phyloP scores from a whole-genome alignment of 1,140 invertebrate genomes.

The Cotesia vestalis region DNA sequence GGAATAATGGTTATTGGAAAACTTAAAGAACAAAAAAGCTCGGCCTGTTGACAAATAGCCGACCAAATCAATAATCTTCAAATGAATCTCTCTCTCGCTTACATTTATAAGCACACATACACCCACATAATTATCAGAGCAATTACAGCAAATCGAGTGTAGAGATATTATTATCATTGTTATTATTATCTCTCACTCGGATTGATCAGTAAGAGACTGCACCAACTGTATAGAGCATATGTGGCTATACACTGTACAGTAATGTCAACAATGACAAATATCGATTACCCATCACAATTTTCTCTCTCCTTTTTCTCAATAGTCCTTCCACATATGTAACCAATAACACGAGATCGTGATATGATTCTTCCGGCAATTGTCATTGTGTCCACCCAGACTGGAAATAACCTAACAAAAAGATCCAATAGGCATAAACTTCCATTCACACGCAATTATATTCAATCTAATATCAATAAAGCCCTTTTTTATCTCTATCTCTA shows the following conservation, averaged over 20 bases:
- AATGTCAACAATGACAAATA: constrained; percentile 20
- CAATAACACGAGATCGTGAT: constrained; percentile 1
- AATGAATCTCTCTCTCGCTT: not conserved
- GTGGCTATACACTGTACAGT: not conserved
- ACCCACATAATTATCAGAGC: constrained; percentile 10
- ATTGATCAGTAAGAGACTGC: constrained; percentile 13
- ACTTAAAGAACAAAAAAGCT: not conserved
- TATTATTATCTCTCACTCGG: not conserved
- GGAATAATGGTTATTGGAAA: not conserved
- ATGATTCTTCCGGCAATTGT: constrained; percentile 5
- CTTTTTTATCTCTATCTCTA: no score
- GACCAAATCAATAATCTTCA: not conserved
- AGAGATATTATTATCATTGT: not conserved
- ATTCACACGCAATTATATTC: not conserved
- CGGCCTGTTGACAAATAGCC: not conserved
- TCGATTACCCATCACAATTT: constrained; percentile 7
- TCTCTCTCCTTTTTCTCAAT: not conserved
- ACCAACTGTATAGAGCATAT: not conserved
- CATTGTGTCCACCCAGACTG: not conserved
- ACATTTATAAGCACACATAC: not conserved
- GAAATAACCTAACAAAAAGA: not conserved
- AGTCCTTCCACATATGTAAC: no score
- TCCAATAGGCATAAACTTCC: not conserved
- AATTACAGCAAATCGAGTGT: constrained; percentile 15
- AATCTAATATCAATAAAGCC: not conserved